Conservation (phyloP, 1,140 invertebrate genomes). For the Aphaenogaster floridana region DNA sequence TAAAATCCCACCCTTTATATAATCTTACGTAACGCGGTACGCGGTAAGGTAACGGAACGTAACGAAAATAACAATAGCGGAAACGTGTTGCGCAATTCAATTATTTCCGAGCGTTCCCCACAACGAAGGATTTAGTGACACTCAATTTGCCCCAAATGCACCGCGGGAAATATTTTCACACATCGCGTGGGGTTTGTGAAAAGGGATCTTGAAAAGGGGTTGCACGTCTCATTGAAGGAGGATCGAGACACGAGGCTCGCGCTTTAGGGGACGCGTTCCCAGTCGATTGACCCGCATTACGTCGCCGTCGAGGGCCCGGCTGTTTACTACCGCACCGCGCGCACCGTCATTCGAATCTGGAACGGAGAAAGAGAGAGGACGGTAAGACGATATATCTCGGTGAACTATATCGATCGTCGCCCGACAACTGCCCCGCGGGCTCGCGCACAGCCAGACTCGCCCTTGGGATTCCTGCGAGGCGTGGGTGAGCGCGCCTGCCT, state of each 20-base stretch:
- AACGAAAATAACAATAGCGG: slow-evolving; percentile 12
- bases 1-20: background rate
- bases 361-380: slow-evolving; percentile 70
- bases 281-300: slow-evolving; percentile 73
- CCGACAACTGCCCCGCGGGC: slow-evolving; percentile 34
- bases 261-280: slow-evolving; percentile 24
- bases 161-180: slow-evolving; percentile 49
- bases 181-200: background rate
- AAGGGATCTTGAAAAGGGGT: background rate
- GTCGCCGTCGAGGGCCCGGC: slow-evolving; percentile 44
- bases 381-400: slow-evolving; percentile 67
- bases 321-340: slow-evolving; percentile 61
- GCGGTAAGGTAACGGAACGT: slow-evolving; percentile 8
- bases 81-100: slow-evolving; percentile 31
- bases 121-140: slow-evolving; percentile 13
- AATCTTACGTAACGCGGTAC: slow-evolving; percentile 10
- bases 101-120: slow-evolving; percentile 1
- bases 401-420: slow-evolving; percentile 63
- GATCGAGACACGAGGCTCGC: background rate
- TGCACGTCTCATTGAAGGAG: background rate
- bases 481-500: slow-evolving; percentile 72
- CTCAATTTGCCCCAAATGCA: slow-evolving; percentile 32
- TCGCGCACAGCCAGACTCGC: slow-evolving; percentile 52
- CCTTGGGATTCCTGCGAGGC: slow-evolving; percentile 75
- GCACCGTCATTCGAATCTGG: slow-evolving; percentile 69